Conservation (phyloP, 1,140 invertebrate species). For the Hypothenemus hampei region DNA sequence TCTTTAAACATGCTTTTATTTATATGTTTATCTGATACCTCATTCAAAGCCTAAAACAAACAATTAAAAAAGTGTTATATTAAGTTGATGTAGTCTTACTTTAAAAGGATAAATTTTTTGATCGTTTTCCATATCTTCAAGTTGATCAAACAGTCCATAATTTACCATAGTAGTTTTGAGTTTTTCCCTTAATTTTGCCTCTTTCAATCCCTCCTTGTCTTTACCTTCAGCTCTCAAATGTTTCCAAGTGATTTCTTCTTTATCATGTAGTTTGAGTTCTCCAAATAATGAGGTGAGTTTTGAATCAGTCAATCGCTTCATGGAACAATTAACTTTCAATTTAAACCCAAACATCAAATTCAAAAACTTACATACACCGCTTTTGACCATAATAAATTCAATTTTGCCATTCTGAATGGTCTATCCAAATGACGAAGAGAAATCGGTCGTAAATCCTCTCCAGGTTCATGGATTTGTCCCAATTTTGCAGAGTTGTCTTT, state of each 20-base stretch:
- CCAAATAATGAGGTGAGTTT: constrained; percentile 83
- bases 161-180: constrained; percentile 75
- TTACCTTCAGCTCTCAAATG: constrained; percentile 73
- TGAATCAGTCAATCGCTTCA: constrained; percentile 72
- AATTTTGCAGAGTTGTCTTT: constrained; percentile 3
- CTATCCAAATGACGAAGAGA: constrained; percentile 42
- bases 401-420: constrained; percentile 44
- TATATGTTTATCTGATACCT: constrained; percentile 54
- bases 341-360: neutral
- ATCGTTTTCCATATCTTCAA: constrained; percentile 60
- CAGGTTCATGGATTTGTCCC: constrained; percentile 5
- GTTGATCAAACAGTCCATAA: constrained; percentile 77
- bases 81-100: neutral
- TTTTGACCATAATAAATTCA: constrained; percentile 45
- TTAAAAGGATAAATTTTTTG: constrained; percentile 31
- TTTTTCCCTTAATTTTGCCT: constrained; percentile 74
- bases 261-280: constrained; percentile 88
- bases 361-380: constrained; percentile 39
- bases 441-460: constrained; percentile 31
- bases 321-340: neutral
- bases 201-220: constrained; percentile 82
- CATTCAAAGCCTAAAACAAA: constrained; percentile 44
- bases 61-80: neutral
- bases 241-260: constrained; percentile 82
- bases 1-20: constrained; percentile 77